Base-by-base conservation (phyloP, 2,113 vertebrate genomes). In the Rostratula benghalensis region DNA sequence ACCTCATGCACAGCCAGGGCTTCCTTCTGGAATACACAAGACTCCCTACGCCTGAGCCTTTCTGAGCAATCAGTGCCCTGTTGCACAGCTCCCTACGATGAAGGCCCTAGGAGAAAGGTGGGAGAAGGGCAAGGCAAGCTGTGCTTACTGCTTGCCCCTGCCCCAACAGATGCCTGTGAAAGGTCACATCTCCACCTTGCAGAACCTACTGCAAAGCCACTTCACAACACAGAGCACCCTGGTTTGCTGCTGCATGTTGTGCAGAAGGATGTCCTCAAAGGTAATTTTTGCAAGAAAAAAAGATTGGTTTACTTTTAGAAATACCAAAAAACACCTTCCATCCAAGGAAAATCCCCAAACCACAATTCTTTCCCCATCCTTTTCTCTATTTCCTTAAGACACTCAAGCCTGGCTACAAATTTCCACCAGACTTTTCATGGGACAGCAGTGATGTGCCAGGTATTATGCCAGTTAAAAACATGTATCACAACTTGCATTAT, bases 71-170 rank as follows among this genome's bases (percentile, higher is more conserved):
- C 4, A 1, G 45, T 1, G 3, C 6, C 37, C 54, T 20, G 7
- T 6, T 61, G 60, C 0, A 0, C 79, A 30, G 83, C 60, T 83
- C 21, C 5, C 21, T 6, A 0, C 1, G 11, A 57, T 6, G 3
- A 67, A 67, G n/a, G 46, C 35, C 71, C 67, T 7, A 27, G 75
- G 31, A 54, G 33, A 56, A 30, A 7, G 18, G 35, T 23, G 31
- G 37, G 33, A 75, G 60, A 78, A 50, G 1, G 0, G 56, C 64
- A 90, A 64, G 60, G 30, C 14, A 77, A 73, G 69, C 27, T 6
- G 10, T 3, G 4, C 21, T 71, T 16, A 20, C 43, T 33, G 35
- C 57, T 33, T 6, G 0, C 24, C 24, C 23, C 51, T 9, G 50
- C 31, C 48, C 41, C 45, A 24, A 31, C 63, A 64, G 50, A 25